Evolutionary conservation across 2,797 vertebrate genomes (phyloP).

Genomic region (Eutrigla gurnardus): DNA sequence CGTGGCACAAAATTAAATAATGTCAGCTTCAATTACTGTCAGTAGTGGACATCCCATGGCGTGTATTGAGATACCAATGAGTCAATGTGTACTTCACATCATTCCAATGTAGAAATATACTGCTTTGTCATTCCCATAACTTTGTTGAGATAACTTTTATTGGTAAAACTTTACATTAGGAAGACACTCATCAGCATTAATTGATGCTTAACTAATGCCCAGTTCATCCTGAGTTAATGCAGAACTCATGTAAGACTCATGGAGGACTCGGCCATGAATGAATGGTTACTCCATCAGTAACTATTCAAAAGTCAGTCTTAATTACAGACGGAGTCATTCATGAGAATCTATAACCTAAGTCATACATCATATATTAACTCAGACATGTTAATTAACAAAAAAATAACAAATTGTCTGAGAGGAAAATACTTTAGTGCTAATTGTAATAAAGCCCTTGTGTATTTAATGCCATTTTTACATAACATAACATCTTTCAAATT

Average conservation of each 20-base stretch:
- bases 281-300: no score
- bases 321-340: no score
- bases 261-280: no score
- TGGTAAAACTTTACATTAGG: no score
- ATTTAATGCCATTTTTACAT: neutral
- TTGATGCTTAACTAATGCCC: no score
- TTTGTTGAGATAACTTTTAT: no score
- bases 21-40: slow-evolving; percentile 8
- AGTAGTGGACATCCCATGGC: neutral
- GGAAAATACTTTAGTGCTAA: neutral
- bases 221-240: no score
- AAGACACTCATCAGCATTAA: no score
- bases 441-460: neutral
- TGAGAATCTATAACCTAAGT: no score
- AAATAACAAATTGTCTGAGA: slow-evolving; percentile 1
- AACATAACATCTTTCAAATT: slow-evolving; percentile 11
- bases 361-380: no score
- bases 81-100: neutral
- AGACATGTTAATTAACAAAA: neutral
- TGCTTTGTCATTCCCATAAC: neutral
- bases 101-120: neutral
- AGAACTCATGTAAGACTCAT: no score
- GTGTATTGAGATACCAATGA: neutral
- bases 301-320: no score
- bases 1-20: slow-evolving; percentile 10